Conservation (phyloP, 2,888 invertebrate genomes). For the Alviniconcha strummeri region DNA sequence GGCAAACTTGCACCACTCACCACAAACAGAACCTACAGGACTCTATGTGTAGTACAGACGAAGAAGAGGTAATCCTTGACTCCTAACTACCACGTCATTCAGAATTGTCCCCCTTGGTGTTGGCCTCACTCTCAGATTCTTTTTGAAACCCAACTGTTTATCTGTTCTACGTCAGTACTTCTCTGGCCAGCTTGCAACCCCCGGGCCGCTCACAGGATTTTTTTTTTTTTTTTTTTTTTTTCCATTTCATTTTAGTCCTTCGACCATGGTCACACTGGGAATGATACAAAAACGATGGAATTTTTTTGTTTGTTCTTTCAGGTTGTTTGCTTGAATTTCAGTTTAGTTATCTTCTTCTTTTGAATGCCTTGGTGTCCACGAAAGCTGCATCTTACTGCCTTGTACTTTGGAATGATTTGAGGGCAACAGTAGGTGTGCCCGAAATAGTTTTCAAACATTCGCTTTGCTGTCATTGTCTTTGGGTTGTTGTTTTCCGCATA, state of each 20-base stretch:
- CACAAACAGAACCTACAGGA: constrained; percentile 7
- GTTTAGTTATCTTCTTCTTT: not conserved
- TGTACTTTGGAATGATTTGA: not conserved
- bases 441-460: not conserved
- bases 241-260: not conserved
- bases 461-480: too few relatives aligned
- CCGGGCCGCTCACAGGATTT: constrained; percentile 8
- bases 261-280: not conserved
- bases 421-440: not conserved
- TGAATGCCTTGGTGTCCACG: not conserved
- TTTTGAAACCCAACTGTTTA: constrained; percentile 8
- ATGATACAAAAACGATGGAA: not conserved
- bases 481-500: too few relatives aligned
- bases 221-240: not conserved
- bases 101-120: constrained; percentile 29
- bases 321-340: not conserved
- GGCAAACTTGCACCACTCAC: constrained; percentile 3
- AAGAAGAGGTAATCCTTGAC: constrained; percentile 41
- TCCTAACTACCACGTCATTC: constrained; percentile 26
- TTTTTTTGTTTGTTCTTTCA: too few relatives aligned
- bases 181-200: constrained; percentile 16
- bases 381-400: not conserved
- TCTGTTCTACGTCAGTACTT: not conserved
- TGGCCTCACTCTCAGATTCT: constrained; percentile 25
- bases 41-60: constrained; percentile 41